Evolutionary conservation across 2,888 invertebrate genomes (phyloP), one percentile per base, ranked within the genome.

Genomic region (Schizotus pectinicornis): DNA sequence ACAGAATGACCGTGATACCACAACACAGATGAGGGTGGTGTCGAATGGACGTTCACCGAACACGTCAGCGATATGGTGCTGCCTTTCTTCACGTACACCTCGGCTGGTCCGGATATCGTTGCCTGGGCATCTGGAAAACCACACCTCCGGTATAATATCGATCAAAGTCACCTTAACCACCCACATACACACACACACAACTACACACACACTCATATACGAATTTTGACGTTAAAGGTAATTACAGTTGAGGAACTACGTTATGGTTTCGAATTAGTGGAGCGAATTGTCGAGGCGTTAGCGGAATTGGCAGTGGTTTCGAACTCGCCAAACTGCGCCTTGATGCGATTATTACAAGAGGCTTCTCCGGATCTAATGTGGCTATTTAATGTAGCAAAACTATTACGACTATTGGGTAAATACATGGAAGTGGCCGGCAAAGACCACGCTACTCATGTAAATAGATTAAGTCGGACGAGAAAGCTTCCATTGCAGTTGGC

Each of bases 11-110:
- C 93, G 72, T 92, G 92, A 81, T 91, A 92, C 94, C 93, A 94
- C 72, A 90, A 86, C 74, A 93, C 90, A 68, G 90, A 91, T 59
- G 86, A 85, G 59, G 88, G 87, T 14, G 88, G 90, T 66, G 87
- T 88, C 57, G 92, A 92, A 79, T 93, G 92, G 71, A 92, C 89
- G 80, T 94, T 94, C 70, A 94, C 92, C 48, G 91, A 89, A 79
- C 94, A 94, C 56, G 92, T 92, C 76, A 94, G 83, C 69, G 92
- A 92, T 83, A 94, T 94, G 67, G 93, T 94, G 79, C 93, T 93
- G 72, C 94, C 94, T 78, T 90, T 91, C 82, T 92, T 93, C 74
- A 94, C 94, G 81, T 91, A 92, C 68, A 93, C 91, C 74, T 94
- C 94, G 70, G 90, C 88, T 38, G 92, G 90, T 61, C 93, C 92